Percentiles rank a stretch among this genome's conserved stretches.
phyloP scores from a whole-genome alignment of 1,140 invertebrate species.

The Physella acuta region DNA sequence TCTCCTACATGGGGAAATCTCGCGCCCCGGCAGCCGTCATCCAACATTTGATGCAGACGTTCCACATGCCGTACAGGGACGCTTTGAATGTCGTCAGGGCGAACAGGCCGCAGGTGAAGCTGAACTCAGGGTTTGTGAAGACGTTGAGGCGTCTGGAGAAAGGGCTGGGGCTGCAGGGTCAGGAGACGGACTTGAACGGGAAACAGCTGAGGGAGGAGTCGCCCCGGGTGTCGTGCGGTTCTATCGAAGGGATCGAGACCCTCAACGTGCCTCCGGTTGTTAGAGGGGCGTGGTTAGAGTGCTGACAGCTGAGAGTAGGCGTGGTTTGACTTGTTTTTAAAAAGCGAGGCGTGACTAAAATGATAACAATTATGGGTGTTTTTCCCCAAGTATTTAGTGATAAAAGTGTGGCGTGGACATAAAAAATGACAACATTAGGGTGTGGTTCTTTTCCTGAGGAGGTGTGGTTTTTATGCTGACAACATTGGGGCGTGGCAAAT shows the following conservation, averaged over 20 bases:
- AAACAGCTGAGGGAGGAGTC: not conserved
- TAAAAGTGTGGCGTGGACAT: not conserved
- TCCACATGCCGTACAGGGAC: conserved; percentile 38
- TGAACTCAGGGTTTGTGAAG: conserved; percentile 44
- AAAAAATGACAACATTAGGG: not conserved
- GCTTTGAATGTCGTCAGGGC: conserved; percentile 45
- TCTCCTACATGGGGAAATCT: conserved; percentile 50
- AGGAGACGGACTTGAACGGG: not conserved
- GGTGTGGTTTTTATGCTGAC: not conserved
- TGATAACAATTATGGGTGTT: not conserved
- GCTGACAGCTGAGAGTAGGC: not conserved
- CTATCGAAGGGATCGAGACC: not conserved
- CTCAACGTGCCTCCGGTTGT: conserved; percentile 17
- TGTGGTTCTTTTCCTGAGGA: not conserved
- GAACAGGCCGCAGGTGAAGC: conserved; percentile 37
- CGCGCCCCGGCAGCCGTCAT: conserved; percentile 46
- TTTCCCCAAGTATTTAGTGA: not conserved
- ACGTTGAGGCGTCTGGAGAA: conserved; percentile 38
- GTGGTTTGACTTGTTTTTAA: not conserved
- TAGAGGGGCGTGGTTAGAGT: conserved; percentile 19
- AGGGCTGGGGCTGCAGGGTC: conserved; percentile 9
- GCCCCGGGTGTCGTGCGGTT: not conserved
- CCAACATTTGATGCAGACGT: conserved; percentile 52
- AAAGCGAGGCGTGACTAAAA: not conserved
- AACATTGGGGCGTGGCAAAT: too few species aligned